Percentiles rank a stretch among this genome's conserved stretches.
Conservation (phyloP, 2,797 vertebrate genomes). For the Natrix natrix region DNA sequence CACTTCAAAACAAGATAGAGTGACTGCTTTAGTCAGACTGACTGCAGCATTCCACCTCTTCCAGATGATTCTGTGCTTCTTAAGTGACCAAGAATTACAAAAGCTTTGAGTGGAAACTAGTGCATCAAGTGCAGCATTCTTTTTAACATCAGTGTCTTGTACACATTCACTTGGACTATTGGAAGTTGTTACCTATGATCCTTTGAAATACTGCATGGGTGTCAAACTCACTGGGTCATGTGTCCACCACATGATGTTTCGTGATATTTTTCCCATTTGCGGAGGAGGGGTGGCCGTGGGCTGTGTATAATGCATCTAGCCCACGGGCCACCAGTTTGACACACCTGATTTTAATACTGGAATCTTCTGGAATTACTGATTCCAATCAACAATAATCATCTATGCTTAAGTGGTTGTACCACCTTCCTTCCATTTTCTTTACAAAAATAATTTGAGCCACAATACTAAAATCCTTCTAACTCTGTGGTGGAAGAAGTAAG, state of each 20-base stretch:
- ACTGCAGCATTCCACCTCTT: not conserved
- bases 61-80: not conserved
- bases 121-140: not conserved
- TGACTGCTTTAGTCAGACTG: not conserved
- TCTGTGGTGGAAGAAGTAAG: not conserved
- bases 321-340: too few species aligned
- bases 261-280: too few species aligned
- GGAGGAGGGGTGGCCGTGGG: too few species aligned
- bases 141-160: not conserved
- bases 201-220: not conserved
- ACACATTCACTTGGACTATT: not conserved
- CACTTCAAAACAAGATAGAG: not conserved
- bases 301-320: accelerated
- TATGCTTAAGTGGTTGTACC: not conserved
- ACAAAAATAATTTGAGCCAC: not conserved
- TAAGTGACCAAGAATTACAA: not conserved
- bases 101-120: not conserved
- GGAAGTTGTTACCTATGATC: too few species aligned
- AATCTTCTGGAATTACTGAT: too few species aligned
- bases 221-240: too few species aligned
- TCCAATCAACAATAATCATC: not conserved
- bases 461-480: not conserved
- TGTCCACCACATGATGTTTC: too few species aligned
- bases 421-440: not conserved
- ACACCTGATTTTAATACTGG: too few species aligned